Conservation (phyloP, 1,140 invertebrate genomes). For the Drosophila biarmipes region DNA sequence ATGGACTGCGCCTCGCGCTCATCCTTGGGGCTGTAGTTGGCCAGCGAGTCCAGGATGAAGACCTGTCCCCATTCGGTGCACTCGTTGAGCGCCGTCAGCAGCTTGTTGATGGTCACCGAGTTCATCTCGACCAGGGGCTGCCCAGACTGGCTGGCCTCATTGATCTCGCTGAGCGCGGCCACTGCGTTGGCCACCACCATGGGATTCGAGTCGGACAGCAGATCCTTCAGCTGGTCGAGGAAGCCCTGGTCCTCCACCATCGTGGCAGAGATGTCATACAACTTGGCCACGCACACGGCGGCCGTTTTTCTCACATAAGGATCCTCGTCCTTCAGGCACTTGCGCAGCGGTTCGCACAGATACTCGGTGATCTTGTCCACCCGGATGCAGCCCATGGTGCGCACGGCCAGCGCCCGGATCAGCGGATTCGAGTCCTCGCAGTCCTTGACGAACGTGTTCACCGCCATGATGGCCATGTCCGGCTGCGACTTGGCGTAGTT, state of each 20-base stretch:
- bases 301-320: slow-evolving; percentile 99
- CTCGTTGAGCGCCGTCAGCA: slow-evolving; percentile 99
- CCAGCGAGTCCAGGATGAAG: slow-evolving; percentile 98
- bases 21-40: slow-evolving; percentile 98
- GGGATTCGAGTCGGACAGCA: slow-evolving; percentile 99
- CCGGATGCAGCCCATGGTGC: slow-evolving; percentile 99
- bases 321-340: slow-evolving; percentile 99
- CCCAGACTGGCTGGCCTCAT: slow-evolving; percentile 97
- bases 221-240: slow-evolving; percentile 97
- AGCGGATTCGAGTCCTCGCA: slow-evolving; percentile 99
- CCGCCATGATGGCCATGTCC: slow-evolving; percentile 99
- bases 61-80: slow-evolving; percentile 99
- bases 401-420: slow-evolving; percentile 98
- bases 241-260: slow-evolving; percentile 96
- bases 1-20: slow-evolving; percentile 99
- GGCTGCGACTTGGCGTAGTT: slow-evolving; percentile 99
- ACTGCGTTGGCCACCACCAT: slow-evolving; percentile 99
- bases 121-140: slow-evolving; percentile 98
- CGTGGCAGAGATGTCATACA: slow-evolving; percentile 99
- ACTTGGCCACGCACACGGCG: slow-evolving; percentile 99
- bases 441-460: slow-evolving; percentile 99
- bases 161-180: slow-evolving; percentile 99
- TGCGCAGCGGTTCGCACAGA: slow-evolving; percentile 98
- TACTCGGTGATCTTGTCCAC: slow-evolving; percentile 99
- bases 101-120: slow-evolving; percentile 98